Evolutionary conservation across 1,140 invertebrate species (phyloP), one percentile per base, ranked within the genome.

Genomic region (Proales similis): DNA sequence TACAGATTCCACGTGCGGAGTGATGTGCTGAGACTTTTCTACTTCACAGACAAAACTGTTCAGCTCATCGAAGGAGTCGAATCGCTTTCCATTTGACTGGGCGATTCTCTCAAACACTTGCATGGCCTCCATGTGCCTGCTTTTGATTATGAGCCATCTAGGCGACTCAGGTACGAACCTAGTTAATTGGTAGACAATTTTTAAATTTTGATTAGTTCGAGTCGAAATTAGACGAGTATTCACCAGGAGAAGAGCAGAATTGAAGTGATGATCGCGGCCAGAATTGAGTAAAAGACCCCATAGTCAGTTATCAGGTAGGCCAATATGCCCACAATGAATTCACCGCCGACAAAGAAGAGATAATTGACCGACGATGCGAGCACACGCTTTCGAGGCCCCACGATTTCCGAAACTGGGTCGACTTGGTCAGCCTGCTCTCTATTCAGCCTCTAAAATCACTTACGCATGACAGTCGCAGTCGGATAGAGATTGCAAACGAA

Each of bases 251-350:
- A 42, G 12, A 57, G 29, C 11, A 42, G 7, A 57, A 57, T 42
- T 20, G 36, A 42, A 39, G 12, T 24, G 36, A 57, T 57, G 27
- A 57, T 29, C 29, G 27, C n/a, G 29, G 51, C 45, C 14, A 26
- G 45, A 1, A 7, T 30, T 42, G 29, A 17, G 22, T 57, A 57
- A 39, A 57, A 57, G n/a, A 29, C 9, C 6, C 17, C 17, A 26
- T 26, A 62, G 38, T 62, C 33, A n/a, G 42, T n/a, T 19, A 62
- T 17, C 32, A 62, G 48, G 48, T 62, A 62, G 2, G 57, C 57
- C 11, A 62, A 62, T 17, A 62, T 7, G 22, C 46, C 12, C 22
- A 62, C 39, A 3, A 62, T n/a, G 29, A 62, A 62, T 19, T 62
- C 57, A 30, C 57, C 57, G 29, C 12, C n/a, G 14, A 57, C 45